Conservation (phyloP, 2,888 invertebrate species). For the Latheticus oryzae region DNA sequence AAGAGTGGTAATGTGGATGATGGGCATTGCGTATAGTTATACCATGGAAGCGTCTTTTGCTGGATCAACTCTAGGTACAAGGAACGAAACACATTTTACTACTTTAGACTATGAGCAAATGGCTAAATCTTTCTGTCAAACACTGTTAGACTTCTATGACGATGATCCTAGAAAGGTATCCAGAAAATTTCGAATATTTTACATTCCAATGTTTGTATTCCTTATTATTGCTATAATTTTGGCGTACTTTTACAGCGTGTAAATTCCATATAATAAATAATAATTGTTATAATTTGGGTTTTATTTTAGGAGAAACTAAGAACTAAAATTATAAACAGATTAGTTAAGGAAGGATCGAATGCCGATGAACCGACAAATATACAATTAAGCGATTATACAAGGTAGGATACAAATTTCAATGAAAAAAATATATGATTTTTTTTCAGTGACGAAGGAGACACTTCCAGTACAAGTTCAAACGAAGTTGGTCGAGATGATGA, state of each 20-base stretch:
- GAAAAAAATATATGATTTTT: constrained; percentile 30
- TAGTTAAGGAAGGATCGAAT: constrained; percentile 85
- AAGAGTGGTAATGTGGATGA: constrained; percentile 93
- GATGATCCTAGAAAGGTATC: constrained; percentile 83
- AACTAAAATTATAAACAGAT: constrained; percentile 82
- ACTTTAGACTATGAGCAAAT: constrained; percentile 83
- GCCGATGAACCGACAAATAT: constrained; percentile 91
- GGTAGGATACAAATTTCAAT: constrained; percentile 68
- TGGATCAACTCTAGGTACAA: constrained; percentile 85
- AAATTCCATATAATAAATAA: constrained; percentile 14
- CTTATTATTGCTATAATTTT: constrained; percentile 30
- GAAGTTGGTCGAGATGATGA: constrained; percentile 62
- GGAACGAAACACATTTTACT: constrained; percentile 86
- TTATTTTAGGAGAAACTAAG: constrained; percentile 77
- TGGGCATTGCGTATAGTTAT: constrained; percentile 94
- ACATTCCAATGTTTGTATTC: constrained; percentile 30
- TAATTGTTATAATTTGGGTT: constrained; percentile 43
- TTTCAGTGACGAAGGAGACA: constrained; percentile 82
- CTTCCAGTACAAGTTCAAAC: constrained; percentile 76
- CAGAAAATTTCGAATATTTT: constrained; percentile 9
- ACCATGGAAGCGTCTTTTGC: constrained; percentile 96
- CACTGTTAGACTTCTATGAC: constrained; percentile 90
- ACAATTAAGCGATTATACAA: constrained; percentile 87
- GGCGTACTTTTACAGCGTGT: constrained; percentile 32
- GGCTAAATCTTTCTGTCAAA: constrained; percentile 92